Conservation (phyloP, 2,797 vertebrate genomes). For the Graptemys geographica region DNA sequence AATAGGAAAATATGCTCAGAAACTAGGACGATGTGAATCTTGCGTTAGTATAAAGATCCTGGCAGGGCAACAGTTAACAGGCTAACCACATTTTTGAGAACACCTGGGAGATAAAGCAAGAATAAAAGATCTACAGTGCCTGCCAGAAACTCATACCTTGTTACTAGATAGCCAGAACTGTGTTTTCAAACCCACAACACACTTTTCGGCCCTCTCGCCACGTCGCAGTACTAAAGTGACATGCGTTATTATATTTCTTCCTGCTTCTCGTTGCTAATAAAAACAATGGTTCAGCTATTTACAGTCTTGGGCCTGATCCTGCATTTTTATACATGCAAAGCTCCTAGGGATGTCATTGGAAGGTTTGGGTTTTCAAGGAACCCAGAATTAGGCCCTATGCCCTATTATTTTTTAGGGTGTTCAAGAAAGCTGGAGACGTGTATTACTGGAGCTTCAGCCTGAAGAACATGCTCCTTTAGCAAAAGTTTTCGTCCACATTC, state of each 20-base stretch:
- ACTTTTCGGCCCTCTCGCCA: background rate
- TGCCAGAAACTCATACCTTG: background rate
- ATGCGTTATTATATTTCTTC: background rate
- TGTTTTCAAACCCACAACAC: background rate
- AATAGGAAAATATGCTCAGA: background rate
- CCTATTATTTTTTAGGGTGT: background rate
- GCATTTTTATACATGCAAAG: background rate
- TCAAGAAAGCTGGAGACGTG: background rate
- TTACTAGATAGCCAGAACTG: background rate
- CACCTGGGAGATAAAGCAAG: background rate
- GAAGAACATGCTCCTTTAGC: background rate
- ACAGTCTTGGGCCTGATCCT: background rate
- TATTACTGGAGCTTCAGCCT: background rate
- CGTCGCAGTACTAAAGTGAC: background rate
- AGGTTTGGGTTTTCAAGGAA: accelerated
- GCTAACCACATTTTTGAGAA: background rate
- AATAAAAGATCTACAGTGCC: too few relatives aligned
- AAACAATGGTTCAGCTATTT: background rate
- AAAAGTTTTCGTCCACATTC: background rate
- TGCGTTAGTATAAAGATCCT: background rate
- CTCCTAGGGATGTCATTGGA: background rate
- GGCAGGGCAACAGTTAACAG: background rate
- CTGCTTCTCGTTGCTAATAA: too few relatives aligned
- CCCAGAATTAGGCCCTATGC: accelerated
- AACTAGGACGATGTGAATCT: background rate